These are phyloP conservation scores for Drosophila nannoptera DNA, from an alignment of 1,140 invertebrate species.

Conservation along the genomic window DNA sequence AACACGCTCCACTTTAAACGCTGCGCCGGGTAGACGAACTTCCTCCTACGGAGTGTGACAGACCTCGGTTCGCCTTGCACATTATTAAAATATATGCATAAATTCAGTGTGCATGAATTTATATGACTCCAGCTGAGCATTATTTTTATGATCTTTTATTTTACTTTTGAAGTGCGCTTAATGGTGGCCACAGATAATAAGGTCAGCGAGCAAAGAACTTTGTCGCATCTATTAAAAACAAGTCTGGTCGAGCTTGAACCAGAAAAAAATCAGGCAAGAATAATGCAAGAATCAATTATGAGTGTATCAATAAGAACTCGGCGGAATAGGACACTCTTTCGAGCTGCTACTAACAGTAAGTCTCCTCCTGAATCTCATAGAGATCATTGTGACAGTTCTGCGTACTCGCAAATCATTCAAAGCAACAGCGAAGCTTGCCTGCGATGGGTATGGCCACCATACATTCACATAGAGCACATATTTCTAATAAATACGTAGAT, in stretches of 20 bases:
- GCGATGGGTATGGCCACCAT: no score
- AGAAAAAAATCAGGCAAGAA: neutral
- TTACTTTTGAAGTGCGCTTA: constrained; percentile 25
- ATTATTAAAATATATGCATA: constrained; percentile 30
- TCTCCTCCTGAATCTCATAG: no score
- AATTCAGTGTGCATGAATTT: constrained; percentile 48
- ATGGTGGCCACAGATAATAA: constrained; percentile 36
- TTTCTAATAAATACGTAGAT: neutral
- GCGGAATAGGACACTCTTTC: no score
- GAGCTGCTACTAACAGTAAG: no score
- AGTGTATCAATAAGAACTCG: no score
- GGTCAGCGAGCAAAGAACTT: constrained; percentile 60
- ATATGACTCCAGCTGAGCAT: constrained; percentile 30
- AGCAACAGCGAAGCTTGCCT: no score
- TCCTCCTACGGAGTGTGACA: constrained; percentile 49
- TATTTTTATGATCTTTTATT: constrained; percentile 33
- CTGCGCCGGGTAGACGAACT: constrained; percentile 54
- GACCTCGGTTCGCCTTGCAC: constrained; percentile 46
- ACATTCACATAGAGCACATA: constrained; percentile 17
- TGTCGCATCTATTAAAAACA: constrained; percentile 12
- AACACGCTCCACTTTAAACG: constrained; percentile 64
- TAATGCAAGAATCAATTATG: no score
- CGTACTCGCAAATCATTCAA: no score
- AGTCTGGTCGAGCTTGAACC: neutral
- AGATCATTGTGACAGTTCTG: no score